Percentiles rank a stretch among this genome's conserved stretches.
phyloP scores from a whole-genome alignment of 2,113 vertebrate species.

The Sylvietta virens region DNA sequence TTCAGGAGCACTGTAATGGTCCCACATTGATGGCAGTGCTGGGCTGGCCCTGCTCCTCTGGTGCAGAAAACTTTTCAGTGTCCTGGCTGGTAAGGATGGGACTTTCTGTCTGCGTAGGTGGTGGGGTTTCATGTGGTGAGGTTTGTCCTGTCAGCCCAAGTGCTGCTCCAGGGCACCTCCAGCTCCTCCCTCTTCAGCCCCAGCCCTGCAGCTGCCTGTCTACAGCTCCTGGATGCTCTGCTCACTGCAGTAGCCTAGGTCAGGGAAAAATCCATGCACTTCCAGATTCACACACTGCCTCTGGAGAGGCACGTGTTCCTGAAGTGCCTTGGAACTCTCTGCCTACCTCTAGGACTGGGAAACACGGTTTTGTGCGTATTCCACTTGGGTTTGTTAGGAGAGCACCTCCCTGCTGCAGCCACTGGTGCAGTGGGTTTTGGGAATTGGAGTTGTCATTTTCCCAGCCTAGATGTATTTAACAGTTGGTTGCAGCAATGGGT shows the following conservation, averaged over 20 bases:
- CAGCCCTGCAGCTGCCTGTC: background rate
- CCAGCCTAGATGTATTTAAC: background rate
- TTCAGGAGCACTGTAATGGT: background rate
- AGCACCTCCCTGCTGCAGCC: background rate
- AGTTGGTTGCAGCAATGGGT: conserved; percentile 17
- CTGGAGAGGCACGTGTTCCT: background rate
- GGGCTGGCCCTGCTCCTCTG: background rate
- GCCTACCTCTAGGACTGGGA: background rate
- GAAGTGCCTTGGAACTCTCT: background rate
- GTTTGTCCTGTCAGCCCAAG: background rate
- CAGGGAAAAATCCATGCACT: fast-evolving
- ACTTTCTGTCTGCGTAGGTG: fast-evolving
- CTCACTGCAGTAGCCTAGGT: background rate
- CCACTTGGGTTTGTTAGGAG: background rate
- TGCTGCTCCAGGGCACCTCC: background rate
- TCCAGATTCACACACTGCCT: background rate
- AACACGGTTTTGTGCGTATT: background rate
- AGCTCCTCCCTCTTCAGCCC: background rate
- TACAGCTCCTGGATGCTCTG: background rate
- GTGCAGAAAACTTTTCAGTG: background rate
- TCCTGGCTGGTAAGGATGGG: background rate
- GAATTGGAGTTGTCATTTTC: background rate
- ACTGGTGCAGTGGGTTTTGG: background rate
- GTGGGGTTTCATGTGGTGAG: background rate
- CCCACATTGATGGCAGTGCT: background rate